phyloP scores from a whole-genome alignment of 2,888 invertebrate genomes.

The Anodontia alba region DNA sequence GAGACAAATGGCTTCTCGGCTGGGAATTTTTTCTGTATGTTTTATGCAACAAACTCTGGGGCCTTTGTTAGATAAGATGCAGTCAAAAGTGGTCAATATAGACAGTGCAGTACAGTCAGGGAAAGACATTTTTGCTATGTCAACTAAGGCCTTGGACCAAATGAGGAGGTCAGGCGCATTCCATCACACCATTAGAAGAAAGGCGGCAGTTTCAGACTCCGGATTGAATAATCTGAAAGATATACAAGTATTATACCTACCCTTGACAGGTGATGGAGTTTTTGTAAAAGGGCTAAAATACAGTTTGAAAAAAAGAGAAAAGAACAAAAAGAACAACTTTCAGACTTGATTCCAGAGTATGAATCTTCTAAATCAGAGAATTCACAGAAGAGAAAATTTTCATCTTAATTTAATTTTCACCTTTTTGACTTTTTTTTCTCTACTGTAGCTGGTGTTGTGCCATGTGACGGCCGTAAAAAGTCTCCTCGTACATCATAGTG shows the following conservation, averaged over 20 bases:
- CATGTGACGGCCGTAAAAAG: too few relatives aligned
- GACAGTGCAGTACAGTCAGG: constrained; percentile 33
- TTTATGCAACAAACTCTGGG: constrained; percentile 48
- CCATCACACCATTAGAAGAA: constrained; percentile 44
- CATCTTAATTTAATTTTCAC: not conserved
- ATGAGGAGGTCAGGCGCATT: constrained; percentile 45
- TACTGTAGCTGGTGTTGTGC: too few relatives aligned
- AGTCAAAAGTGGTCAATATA: constrained; percentile 24
- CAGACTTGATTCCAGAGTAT: constrained; percentile 33
- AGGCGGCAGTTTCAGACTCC: constrained; percentile 41
- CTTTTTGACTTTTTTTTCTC: too few relatives aligned
- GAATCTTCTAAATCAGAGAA: not conserved
- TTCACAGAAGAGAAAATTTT: not conserved
- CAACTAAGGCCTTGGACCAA: constrained; percentile 47
- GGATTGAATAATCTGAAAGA: constrained; percentile 36
- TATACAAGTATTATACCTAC: constrained; percentile 35
- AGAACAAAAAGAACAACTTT: constrained; percentile 47
- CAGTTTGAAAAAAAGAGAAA: constrained; percentile 49
- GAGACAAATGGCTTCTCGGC: constrained; percentile 27
- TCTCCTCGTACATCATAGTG: too few relatives aligned
- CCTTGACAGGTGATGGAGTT: constrained; percentile 35
- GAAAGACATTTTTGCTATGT: constrained; percentile 47
- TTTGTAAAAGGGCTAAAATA: constrained; percentile 42
- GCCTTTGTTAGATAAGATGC: constrained; percentile 28
- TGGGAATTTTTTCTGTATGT: constrained; percentile 14